phyloP scores from a whole-genome alignment of 2,113 vertebrate species.

The Piprites chloris region DNA sequence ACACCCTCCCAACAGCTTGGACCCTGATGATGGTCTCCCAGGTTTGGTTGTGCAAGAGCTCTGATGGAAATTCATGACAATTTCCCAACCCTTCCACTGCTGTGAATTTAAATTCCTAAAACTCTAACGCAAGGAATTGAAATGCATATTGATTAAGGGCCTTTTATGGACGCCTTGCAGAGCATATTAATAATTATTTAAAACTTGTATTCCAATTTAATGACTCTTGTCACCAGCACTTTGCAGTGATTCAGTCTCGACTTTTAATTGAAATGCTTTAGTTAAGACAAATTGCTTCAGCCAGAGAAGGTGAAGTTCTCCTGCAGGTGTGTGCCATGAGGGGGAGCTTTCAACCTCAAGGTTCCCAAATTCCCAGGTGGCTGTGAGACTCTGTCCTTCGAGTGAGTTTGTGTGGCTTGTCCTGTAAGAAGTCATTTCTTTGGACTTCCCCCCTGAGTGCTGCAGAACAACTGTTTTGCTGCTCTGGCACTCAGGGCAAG shows the following conservation, averaged over 20 bases:
- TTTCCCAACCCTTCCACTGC: neutral
- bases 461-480: neutral
- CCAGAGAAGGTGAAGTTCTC: neutral
- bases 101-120: conserved; percentile 20
- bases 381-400: neutral
- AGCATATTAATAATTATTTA: conserved; percentile 53
- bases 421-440: neutral
- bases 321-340: neutral
- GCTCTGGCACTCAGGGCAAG: neutral
- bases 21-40: neutral
- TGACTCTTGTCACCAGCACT: neutral
- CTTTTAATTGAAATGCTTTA: conserved; percentile 28
- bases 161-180: conserved; percentile 18
- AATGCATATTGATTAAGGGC: neutral
- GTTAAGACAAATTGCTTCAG: conserved; percentile 5
- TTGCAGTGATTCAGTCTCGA: conserved; percentile 1
- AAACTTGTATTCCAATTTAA: conserved; percentile 23
- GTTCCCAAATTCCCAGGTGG: neutral
- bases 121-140: neutral
- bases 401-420: neutral
- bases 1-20: neutral
- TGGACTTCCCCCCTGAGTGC: neutral
- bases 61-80: neutral
- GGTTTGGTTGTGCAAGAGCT: neutral
- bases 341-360: neutral